Evolutionary conservation across 2,888 invertebrate genomes (phyloP), one percentile per base, ranked within the genome.

Genomic region (Tachina fera): DNA sequence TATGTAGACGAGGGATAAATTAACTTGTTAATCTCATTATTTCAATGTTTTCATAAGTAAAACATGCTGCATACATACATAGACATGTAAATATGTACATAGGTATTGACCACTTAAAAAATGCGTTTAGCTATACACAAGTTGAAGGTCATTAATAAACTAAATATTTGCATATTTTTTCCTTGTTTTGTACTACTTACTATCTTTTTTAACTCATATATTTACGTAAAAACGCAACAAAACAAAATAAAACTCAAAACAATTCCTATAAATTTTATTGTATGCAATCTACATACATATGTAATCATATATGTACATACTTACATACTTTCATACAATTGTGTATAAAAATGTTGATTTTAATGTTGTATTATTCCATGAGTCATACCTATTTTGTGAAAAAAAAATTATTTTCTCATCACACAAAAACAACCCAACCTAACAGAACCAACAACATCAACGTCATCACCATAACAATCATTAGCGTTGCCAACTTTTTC

Each of bases 81-180:
- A n/a, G n/a, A n/a, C n/a, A n/a, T n/a, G n/a, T n/a, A n/a, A n/a
- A n/a, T n/a, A n/a, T n/a, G n/a, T n/a, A 31, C 4, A 4, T 31
- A 31, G 31, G 22, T 22, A 47, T 56, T 56, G 60, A 14, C 80
- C 45, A 61, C 14, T 53, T 60, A 68, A 70, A 75, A 70, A 47
- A 53, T 60, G 41, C 68, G 31, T 56, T 78, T 83, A 47, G 61
- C 68, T 70, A 77, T 74, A 67, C 70, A 75, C 82, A 82, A 85
- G 85, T 85, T 85, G 85, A 85, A 85, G 85, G 85, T 82, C 85
- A 78, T 78, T 71, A 78, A 71, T 74, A 68, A 60, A 60, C 39
- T 22, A 22, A 3, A 31, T 22, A 22, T 58, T 22, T 58, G 22
- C 22, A 22, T 22, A 10, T 8, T 49, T 47, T 49, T 45, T 51